Evolutionary conservation across 2,113 vertebrate genomes (phyloP), one percentile per base, ranked within the genome.

Genomic region (Nannobrachium achirus): DNA sequence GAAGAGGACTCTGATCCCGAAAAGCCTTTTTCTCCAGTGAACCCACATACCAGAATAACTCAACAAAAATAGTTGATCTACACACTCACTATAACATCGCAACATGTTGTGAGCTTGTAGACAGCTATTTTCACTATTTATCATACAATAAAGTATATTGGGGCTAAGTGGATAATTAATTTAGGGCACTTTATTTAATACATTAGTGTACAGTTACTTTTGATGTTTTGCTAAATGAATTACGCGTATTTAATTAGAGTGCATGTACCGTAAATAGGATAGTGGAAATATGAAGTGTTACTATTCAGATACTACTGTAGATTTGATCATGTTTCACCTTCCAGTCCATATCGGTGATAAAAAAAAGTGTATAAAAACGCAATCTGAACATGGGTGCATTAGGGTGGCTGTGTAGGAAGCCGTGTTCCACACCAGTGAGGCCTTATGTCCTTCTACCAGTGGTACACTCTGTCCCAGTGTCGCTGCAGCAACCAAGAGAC

Each of bases 101-200:
- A n/a, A n/a, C n/a, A n/a, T n/a, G n/a, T n/a, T n/a, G n/a, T n/a
- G n/a, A n/a, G n/a, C n/a, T n/a, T n/a, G n/a, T n/a, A n/a, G n/a
- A n/a, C n/a, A n/a, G n/a, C n/a, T n/a, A n/a, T n/a, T n/a, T n/a
- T n/a, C n/a, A n/a, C n/a, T n/a, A 33, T 33, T 33, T 33, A 5
- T 33, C 25, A 33, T 33, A 33, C 25, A 2, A 33, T 33, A 33
- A 33, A 33, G 25, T 33, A 33, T 5, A 33, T 33, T 33, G 2
- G 25, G 3, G 3, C 6, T 33, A 3, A 33, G 25, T 4, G 25
- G 25, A 33, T 33, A 33, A 33, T 52, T 57, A 66, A 72, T 69
- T 57, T 44, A 10, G 69, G 52, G 44, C 19, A 1, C 11, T 8
- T 76, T 10, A 46, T 8, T 76, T 10, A 46, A 66, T 66, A 56